These are phyloP conservation scores for Neolamprologus sp. DNA, from an alignment of 2,113 vertebrate genomes.

Conservation along the genomic window DNA sequence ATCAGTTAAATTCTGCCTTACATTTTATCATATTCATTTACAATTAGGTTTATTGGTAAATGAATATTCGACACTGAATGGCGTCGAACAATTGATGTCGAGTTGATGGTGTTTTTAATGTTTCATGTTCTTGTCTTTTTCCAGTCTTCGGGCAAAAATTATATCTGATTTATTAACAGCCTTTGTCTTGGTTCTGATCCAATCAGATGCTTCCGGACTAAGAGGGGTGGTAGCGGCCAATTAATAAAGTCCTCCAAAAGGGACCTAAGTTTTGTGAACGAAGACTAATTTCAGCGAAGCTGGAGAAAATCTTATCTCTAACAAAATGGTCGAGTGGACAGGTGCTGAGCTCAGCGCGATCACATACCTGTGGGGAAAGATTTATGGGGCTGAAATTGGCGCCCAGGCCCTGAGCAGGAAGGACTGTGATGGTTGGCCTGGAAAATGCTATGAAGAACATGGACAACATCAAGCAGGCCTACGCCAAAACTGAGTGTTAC, in stretches of 20 bases:
- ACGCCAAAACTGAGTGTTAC: conserved; percentile 71
- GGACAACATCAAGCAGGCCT: conserved; percentile 60
- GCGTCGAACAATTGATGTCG: background rate
- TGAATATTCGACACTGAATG: background rate
- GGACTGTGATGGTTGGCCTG: conserved; percentile 66
- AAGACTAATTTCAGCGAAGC: background rate
- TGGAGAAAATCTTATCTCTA: background rate
- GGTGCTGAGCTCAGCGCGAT: conserved; percentile 41
- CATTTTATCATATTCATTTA: background rate
- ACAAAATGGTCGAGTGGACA: conserved; percentile 61
- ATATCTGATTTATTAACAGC: background rate
- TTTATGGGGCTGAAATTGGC: conserved; percentile 1
- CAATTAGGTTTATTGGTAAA: background rate
- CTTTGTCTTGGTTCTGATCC: background rate
- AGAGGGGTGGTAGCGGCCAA: background rate
- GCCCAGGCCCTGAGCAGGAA: conserved; percentile 51
- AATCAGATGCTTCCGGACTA: background rate
- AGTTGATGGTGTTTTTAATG: background rate
- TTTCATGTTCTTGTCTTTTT: background rate
- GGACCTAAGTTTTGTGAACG: background rate
- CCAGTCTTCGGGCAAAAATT: background rate
- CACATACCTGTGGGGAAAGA: conserved; percentile 24
- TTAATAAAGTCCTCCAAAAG: background rate
- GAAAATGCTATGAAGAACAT: conserved; percentile 68
- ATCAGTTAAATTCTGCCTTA: background rate